A percentile compares a stretch with the other conserved stretches of the same genome.
Conservation (phyloP, 2,113 vertebrate species). For the Carassius auratus region DNA sequence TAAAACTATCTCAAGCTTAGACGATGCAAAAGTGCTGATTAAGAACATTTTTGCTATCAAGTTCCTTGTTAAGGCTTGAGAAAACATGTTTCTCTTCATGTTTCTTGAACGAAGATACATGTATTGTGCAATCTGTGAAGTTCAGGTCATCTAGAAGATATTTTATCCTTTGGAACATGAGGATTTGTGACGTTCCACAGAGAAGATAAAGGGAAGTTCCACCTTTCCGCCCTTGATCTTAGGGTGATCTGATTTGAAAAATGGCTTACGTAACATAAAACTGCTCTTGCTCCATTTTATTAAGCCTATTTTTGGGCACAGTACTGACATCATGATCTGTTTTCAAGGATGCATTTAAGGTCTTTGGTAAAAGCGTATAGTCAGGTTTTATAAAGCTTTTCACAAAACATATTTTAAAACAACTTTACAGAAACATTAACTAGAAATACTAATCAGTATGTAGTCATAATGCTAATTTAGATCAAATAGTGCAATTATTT, state of each 20-base stretch:
- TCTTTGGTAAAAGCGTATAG: too few species aligned
- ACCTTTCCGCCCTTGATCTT: not conserved
- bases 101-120: not conserved
- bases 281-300: not conserved
- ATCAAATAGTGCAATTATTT: not conserved
- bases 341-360: not conserved
- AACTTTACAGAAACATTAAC: too few species aligned
- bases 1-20: not conserved
- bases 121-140: not conserved
- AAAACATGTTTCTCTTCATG: not conserved
- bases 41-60: not conserved
- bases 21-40: not conserved
- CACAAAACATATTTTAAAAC: not conserved
- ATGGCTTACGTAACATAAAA: not conserved
- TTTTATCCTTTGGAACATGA: not conserved
- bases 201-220: not conserved
- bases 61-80: not conserved
- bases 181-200: not conserved
- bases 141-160: not conserved
- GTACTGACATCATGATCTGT: not conserved
- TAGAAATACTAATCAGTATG: too few species aligned
- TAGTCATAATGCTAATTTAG: too few species aligned
- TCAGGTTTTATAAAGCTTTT: not conserved
- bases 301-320: not conserved
- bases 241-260: not conserved